Evolutionary conservation across 2,113 vertebrate genomes (phyloP), one percentile per base, ranked within the genome.

Genomic region (Gymnocephalus cernua): DNA sequence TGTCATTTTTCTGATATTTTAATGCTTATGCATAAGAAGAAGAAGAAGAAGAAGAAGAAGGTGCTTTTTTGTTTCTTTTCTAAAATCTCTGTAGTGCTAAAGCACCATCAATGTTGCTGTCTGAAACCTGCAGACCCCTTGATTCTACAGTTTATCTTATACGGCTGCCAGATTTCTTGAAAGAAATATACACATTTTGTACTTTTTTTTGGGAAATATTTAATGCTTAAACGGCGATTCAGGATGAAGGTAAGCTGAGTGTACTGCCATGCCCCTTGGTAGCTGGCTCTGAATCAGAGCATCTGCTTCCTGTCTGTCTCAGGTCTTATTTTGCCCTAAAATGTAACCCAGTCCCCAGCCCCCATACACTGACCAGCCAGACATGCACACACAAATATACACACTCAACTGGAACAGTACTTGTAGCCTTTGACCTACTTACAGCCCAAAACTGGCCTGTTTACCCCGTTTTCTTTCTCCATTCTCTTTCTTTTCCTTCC

Each of bases 381-480:
- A 19, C 48, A 72, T 45, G 67, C 21, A 58, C 59, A 69, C 68
- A 67, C 50, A 76, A 16, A 75, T 8, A 65, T 15, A 88, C 41
- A 80, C 68, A 32, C 76, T 57, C 70, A 63, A 74, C 58, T 82
- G 74, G 67, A 83, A 48, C 62, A 38, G 69, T 63, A 79, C 25
- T 74, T 56, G 21, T 74, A 71, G 1, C 79, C 82, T 88, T 88
- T 84, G 80, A 84, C 84, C 75, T 77, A 71, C 80, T 76, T 89
- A 82, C 15, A 62, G 25, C 12, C n/a, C 12, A 4, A 21, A 59
- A 59, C 54, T 68, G 47, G 38, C 59, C 59, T 62, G n/a, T 10
- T 69, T 25, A 58, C 23, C 18, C 19, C 5, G 2, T 54, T 32
- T 61, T 38, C 16, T 21, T 68, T 16, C 4, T 45, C 7, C 41